Evolutionary conservation across 2,113 vertebrate species (phyloP).

Genomic region (Chauna torquata): DNA sequence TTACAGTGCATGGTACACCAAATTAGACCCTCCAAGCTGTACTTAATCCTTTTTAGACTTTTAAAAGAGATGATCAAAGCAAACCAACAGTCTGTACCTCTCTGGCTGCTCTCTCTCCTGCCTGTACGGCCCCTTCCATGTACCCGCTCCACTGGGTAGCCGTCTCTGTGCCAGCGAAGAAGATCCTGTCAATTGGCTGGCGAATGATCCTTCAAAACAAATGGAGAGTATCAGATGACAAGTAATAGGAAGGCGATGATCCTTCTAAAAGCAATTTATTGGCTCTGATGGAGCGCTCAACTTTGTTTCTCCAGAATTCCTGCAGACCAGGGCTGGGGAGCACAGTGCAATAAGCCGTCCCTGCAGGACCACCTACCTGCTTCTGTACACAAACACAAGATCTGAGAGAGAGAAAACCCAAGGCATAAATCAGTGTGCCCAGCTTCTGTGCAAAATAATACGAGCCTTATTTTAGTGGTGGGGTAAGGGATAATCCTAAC

Average conservation of each 20-base stretch:
- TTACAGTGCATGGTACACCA: not conserved
- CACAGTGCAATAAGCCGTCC: not conserved
- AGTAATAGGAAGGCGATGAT: not conserved
- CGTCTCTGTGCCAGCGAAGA: constrained; percentile 86
- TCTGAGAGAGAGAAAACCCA: not conserved
- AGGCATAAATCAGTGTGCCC: not conserved
- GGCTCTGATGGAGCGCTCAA: not conserved
- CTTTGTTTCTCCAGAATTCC: not conserved
- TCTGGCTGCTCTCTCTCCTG: constrained; percentile 83
- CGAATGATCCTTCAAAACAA: constrained; percentile 80
- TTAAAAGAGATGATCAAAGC: not conserved
- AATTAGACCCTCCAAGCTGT: not conserved
- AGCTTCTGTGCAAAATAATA: not conserved
- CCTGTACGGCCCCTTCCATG: constrained; percentile 86
- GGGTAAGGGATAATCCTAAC: not conserved
- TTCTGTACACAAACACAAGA: not conserved
- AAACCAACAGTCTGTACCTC: constrained; percentile 71
- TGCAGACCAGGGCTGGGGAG: not conserved
- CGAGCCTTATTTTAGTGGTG: not conserved
- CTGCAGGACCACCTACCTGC: not conserved
- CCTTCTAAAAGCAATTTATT: not conserved
- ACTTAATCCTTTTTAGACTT: not conserved
- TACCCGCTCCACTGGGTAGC: constrained; percentile 86
- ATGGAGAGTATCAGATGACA: constrained; percentile 15
- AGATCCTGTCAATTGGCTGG: constrained; percentile 77